Evolutionary conservation across 2,113 vertebrate genomes (phyloP).

Genomic region (Pelvicachromis taeniatus): DNA sequence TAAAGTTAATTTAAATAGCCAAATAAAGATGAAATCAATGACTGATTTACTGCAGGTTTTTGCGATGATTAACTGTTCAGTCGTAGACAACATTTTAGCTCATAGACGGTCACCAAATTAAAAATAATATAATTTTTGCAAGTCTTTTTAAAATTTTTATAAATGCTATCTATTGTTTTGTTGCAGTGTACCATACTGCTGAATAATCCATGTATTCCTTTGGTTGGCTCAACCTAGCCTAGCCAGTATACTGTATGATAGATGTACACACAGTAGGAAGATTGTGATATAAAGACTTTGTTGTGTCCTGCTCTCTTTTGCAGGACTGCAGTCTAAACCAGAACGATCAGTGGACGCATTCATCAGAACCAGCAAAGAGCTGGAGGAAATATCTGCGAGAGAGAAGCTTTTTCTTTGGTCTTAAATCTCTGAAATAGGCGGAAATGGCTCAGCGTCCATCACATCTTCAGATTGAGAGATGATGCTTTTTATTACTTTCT

Average conservation of each 20-base stretch:
- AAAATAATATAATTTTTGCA: not conserved
- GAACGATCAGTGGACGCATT: slow-evolving; percentile 68
- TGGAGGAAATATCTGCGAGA: slow-evolving; percentile 74
- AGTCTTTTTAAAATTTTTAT: not conserved
- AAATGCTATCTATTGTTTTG: not conserved
- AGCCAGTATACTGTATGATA: not conserved
- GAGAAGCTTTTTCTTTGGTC: slow-evolving; percentile 21
- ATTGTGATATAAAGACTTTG: not conserved
- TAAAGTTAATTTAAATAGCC: not conserved
- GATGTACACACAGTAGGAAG: not conserved
- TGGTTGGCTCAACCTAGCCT: not conserved
- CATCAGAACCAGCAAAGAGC: slow-evolving; percentile 68
- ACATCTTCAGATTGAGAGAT: slow-evolving; percentile 14
- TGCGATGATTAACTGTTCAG: not conserved
- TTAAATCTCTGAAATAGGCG: slow-evolving; percentile 41
- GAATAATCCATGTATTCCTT: not conserved
- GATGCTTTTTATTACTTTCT: slow-evolving; percentile 24
- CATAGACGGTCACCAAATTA: not conserved
- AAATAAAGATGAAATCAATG: not conserved
- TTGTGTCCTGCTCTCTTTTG: not conserved
- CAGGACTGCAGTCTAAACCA: slow-evolving; percentile 63
- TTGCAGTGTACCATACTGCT: not conserved
- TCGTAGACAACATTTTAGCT: not conserved
- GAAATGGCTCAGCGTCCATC: slow-evolving; percentile 34
- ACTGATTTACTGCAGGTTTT: not conserved